These are phyloP conservation scores for Drosophila kepulauana DNA, from an alignment of 1,140 invertebrate species.

Conservation along the genomic window DNA sequence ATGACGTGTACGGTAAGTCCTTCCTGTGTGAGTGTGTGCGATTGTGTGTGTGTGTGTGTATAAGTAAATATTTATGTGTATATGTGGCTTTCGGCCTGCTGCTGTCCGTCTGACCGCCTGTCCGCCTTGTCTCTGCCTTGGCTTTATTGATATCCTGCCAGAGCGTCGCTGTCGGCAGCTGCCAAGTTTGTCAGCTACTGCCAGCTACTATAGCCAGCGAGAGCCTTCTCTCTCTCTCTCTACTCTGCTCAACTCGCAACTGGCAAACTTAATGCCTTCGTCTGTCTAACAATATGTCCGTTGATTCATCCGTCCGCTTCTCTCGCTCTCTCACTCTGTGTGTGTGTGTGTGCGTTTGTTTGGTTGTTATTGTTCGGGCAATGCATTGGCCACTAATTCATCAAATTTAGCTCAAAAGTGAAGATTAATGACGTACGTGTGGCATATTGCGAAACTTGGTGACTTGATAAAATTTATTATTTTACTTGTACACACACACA, in stretches of 20 bases:
- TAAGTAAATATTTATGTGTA: slow-evolving; percentile 26
- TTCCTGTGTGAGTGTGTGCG: neutral
- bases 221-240: slow-evolving; percentile 19
- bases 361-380: slow-evolving; percentile 59
- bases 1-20: slow-evolving; percentile 43
- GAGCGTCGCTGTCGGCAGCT: slow-evolving; percentile 68
- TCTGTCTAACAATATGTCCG: slow-evolving; percentile 28
- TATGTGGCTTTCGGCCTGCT: slow-evolving; percentile 39
- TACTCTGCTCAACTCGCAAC: no score
- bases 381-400: slow-evolving; percentile 80
- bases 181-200: slow-evolving; percentile 58
- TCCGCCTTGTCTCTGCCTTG: slow-evolving; percentile 29
- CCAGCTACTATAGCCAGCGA: neutral
- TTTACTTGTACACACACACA: slow-evolving; percentile 33
- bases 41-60: neutral
- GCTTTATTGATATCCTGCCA: slow-evolving; percentile 78
- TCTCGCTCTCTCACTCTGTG: no score
- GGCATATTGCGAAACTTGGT: slow-evolving; percentile 82
- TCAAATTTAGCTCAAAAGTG: slow-evolving; percentile 83
- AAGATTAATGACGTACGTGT: slow-evolving; percentile 82
- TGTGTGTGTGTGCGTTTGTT: slow-evolving; percentile 26
- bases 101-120: slow-evolving; percentile 11
- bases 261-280: slow-evolving; percentile 67
- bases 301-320: slow-evolving; percentile 7
- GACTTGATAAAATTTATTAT: slow-evolving; percentile 83